Base-by-base conservation (phyloP, 2,888 invertebrate genomes). In the Thera obeliscata region DNA sequence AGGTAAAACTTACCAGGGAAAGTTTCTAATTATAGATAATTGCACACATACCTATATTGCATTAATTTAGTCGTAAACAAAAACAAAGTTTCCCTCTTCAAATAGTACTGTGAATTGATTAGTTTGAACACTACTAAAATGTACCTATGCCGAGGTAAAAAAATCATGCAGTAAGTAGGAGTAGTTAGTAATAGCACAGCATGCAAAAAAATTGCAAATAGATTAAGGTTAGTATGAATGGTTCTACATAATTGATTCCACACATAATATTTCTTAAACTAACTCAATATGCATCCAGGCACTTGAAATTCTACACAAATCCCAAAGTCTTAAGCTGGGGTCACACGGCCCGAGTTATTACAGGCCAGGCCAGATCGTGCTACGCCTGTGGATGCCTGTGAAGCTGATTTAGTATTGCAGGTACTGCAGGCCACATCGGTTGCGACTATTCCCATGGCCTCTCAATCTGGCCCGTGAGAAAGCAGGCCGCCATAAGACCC, bases 221-320 rank as follows among this genome's bases (percentile, higher is more conserved):
- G 11, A 35, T 52, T 54, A 7, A 0, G 50, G 43, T 60, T 59
- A 65, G 64, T 59, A 43, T 11, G 43, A 50, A 48, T 48, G 22
- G 55, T 48, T 55, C 4, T 54, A 49, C 56, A 4, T 66, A 71
- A 68, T 73, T 66, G 54, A 59, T 67, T 67, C 64, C 66, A 67
- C 66, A 68, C 58, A 57, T 33, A 54, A 46, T 46, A 46, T 64
- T 61, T 49, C 56, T 48, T 55, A 49, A 60, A 56, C 55, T 56
- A 54, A 64, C 36, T 54, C 54, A 56, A 36, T 56, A 68, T 57
- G 57, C 35, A 59, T 59, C 41, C 57, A 59, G 59, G 61, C 48
- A 66, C 22, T 50, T 56, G n/a, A 64, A 63, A 58, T 55, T 46
- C 54, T 50, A 55, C 60, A 56, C 43, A 41, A 43, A 11, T 49